Conservation (phyloP, 2,888 invertebrate species). For the Folsomia manolachei region DNA sequence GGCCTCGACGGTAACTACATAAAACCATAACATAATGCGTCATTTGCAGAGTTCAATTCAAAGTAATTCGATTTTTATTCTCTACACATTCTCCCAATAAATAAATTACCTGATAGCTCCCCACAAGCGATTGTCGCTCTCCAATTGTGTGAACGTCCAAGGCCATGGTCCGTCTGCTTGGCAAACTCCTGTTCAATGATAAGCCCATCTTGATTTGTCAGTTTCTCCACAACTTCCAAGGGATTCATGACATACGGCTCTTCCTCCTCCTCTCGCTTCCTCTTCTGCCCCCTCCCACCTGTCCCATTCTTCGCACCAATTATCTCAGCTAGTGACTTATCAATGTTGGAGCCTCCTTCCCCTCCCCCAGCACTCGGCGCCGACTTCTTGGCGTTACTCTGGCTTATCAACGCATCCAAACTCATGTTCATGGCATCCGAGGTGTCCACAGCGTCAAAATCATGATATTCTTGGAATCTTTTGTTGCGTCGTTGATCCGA, state of each 20-base stretch:
- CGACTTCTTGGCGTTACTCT: background rate
- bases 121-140: background rate
- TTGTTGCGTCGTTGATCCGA: background rate
- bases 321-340: slow-evolving; percentile 1
- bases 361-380: background rate
- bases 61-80: too few species aligned
- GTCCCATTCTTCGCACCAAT: background rate
- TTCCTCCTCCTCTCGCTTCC: background rate
- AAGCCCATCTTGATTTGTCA: slow-evolving; percentile 1
- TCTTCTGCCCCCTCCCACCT: background rate
- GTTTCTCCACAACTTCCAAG: background rate
- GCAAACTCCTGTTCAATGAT: slow-evolving; percentile 9
- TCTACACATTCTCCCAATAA: too few species aligned
- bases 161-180: background rate
- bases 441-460: background rate
- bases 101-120: background rate
- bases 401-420: background rate
- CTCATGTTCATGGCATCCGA: background rate
- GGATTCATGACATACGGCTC: background rate
- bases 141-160: slow-evolving; percentile 9
- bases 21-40: too few species aligned
- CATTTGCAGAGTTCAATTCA: too few species aligned
- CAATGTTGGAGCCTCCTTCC: background rate
- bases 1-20: slow-evolving; percentile 15
- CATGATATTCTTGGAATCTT: background rate